A percentile compares a stretch with the other conserved stretches of the same genome.
Conservation (phyloP, 2,797 vertebrate species). For the Chanos chanos region DNA sequence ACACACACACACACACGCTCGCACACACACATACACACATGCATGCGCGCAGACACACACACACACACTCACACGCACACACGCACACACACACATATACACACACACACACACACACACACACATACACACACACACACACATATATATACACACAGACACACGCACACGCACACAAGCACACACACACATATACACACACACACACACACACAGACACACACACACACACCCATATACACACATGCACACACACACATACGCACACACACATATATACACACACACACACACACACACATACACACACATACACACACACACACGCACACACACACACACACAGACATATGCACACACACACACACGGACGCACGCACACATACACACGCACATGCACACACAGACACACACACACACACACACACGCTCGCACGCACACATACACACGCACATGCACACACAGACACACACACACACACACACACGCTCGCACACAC, state of each 20-base stretch:
- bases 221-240: constrained; percentile 14
- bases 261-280: background rate
- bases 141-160: no score
- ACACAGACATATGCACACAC: background rate
- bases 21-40: no score
- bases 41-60: no score
- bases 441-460: no score
- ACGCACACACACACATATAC: background rate
- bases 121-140: no score
- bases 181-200: no score
- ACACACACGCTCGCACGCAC: background rate
- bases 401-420: background rate
- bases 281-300: background rate
- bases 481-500: no score
- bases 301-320: background rate
- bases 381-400: background rate
- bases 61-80: constrained; percentile 29
- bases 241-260: no score
- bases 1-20: constrained; percentile 40
- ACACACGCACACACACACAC: background rate
- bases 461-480: no score
- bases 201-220: background rate
- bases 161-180: no score
- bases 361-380: no score
- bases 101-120: background rate